These are phyloP conservation scores for Cydia splendana DNA, from an alignment of 1,140 invertebrate species.

Conservation along the genomic window DNA sequence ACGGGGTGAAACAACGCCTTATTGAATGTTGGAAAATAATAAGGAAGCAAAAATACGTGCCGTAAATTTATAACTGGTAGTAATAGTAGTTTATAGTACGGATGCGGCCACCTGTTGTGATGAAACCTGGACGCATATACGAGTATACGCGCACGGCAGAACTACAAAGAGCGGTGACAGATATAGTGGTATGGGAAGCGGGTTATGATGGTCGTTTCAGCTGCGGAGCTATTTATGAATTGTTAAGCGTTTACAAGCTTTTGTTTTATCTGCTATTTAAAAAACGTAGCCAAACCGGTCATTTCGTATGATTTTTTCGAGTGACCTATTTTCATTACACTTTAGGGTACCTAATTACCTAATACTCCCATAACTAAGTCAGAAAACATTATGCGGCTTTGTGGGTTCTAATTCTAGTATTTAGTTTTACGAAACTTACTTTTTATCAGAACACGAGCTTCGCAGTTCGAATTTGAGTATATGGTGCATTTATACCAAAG, in stretches of 20 bases:
- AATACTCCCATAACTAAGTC: no score
- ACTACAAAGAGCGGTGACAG: slow-evolving; percentile 3
- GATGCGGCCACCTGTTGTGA: slow-evolving; percentile 11
- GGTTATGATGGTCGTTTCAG: not conserved
- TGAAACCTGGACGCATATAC: not conserved
- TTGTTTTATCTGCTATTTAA: not conserved
- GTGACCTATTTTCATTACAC: no score
- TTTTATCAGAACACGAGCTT: no score
- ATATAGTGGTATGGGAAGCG: not conserved
- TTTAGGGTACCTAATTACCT: no score
- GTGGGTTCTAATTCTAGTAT: no score
- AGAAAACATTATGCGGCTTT: no score
- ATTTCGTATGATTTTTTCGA: no score
- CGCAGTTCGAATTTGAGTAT: no score
- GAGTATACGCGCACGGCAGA: not conserved
- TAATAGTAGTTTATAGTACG: not conserved
- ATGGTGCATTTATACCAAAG: no score
- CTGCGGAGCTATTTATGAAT: not conserved
- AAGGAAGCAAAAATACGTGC: not conserved
- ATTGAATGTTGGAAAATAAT: not conserved
- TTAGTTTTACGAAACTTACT: no score
- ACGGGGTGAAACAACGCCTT: not conserved
- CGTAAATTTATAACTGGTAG: not conserved
- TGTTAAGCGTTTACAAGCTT: not conserved
- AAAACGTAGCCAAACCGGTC: no score